phyloP scores from a whole-genome alignment of 2,797 vertebrate species.

The Sorex maritimensis region DNA sequence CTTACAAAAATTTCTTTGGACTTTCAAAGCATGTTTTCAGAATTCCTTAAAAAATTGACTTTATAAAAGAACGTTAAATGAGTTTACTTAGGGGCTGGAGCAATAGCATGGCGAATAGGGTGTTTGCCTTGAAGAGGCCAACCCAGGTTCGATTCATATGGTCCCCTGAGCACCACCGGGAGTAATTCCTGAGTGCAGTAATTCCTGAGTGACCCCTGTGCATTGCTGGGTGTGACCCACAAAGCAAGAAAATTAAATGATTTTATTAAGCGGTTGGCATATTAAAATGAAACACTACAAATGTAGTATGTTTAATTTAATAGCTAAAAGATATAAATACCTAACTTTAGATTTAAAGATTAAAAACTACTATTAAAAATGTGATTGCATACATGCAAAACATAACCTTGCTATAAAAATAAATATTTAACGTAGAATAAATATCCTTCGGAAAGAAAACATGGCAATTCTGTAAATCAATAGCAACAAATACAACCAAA shows the following conservation, averaged over 20 bases:
- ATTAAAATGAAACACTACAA: conserved; percentile 32
- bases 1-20: background rate
- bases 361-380: conserved; percentile 30
- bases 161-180: no score
- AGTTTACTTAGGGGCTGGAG: no score
- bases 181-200: no score
- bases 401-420: conserved; percentile 62
- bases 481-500: conserved; percentile 37
- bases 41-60: background rate
- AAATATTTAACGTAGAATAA: conserved; percentile 1
- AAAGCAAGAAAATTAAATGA: no score
- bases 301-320: conserved; percentile 22
- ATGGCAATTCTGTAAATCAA: conserved; percentile 64
- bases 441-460: conserved; percentile 35
- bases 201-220: no score
- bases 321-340: conserved; percentile 37
- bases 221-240: no score
- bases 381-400: conserved; percentile 71
- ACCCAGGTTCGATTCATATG: no score
- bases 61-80: no score
- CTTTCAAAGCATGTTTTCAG: conserved; percentile 56
- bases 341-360: conserved; percentile 24
- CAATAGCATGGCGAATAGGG: no score
- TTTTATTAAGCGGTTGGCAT: conserved; percentile 23
- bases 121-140: no score